Base-by-base conservation (phyloP, 2,797 vertebrate genomes). In the Selene dorsalis region DNA sequence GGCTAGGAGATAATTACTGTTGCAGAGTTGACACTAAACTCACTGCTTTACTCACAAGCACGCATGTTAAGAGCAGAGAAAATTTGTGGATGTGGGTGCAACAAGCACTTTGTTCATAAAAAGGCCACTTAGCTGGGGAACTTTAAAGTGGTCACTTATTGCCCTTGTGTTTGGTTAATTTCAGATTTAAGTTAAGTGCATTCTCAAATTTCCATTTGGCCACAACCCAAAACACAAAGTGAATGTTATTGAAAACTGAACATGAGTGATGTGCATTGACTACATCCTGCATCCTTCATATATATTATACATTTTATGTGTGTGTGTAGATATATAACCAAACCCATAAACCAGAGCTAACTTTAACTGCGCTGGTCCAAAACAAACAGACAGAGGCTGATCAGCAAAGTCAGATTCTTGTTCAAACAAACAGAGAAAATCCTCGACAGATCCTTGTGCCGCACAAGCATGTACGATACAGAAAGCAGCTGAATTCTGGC, bases 1-100 rank as follows among this genome's bases (percentile, higher is more conserved):
- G 69, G 85, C 80, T 69, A 77, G n/a, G 63, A 79, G 75, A 83
- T 86, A 86, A 89, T 86, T 83, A 82, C 79, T 61, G 64, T 4
- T 24, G 67, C 72, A 61, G 65, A 63, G 69, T 80, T 71, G 60
- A 79, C 65, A 70, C 68, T 30, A 50, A 77, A 75, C 60, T 47
- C 53, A 38, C 57, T 20, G 71, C 67, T 85, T 84, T 69, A 32
- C 60, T 59, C 71, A 48, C 58, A 26, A 39, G 68, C 56, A 57
- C 9, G 52, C 55, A 7, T 3, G 20, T 28, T 20, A 58, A 24
- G 48, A 64, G 70, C 22, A 24, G 66, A 69, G 71, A 20, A 43
- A 72, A 63, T 72, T 13, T 68, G 61, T 18, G 12, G n/a, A 77
- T 58, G 41, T 60, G 59, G 61, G 39, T 43, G 65, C 53, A 79